Evolutionary conservation across 2,113 vertebrate genomes (phyloP).

Genomic region (Microtus oregoni): DNA sequence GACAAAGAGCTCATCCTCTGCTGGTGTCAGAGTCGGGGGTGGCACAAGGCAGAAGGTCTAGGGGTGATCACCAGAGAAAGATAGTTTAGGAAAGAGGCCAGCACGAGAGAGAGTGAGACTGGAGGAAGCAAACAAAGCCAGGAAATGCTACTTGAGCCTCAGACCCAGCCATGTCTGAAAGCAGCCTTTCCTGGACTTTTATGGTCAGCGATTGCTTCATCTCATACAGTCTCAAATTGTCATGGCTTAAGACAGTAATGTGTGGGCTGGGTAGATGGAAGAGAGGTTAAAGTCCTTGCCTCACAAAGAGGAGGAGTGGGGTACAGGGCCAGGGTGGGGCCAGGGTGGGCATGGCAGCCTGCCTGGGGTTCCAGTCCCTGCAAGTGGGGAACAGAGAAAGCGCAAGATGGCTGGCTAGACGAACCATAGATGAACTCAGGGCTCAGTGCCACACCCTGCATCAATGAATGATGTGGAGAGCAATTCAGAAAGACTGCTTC

Average conservation of each 20-base stretch:
- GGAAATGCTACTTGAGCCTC: background rate
- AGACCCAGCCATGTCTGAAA: background rate
- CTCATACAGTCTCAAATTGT: background rate
- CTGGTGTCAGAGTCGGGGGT: background rate
- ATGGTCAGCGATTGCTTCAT: background rate
- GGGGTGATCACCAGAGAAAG: background rate
- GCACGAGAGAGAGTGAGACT: background rate
- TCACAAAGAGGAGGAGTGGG: too few species aligned
- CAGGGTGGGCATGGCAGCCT: too few species aligned
- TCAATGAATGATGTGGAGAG: background rate
- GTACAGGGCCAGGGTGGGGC: too few species aligned
- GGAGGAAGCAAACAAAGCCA: background rate
- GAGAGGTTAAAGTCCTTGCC: too few species aligned
- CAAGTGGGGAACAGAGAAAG: background rate
- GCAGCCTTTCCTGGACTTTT: background rate
- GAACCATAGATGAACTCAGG: background rate
- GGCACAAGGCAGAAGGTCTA: background rate
- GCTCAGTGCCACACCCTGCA: background rate
- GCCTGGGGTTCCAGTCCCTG: background rate
- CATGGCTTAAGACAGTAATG: background rate
- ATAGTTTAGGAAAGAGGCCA: background rate
- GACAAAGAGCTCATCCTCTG: background rate
- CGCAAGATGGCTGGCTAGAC: background rate
- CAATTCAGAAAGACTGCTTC: background rate
- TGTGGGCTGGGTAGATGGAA: background rate